Evolutionary conservation across 2,113 vertebrate species (phyloP).

Genomic region (Lagopus leucura): DNA sequence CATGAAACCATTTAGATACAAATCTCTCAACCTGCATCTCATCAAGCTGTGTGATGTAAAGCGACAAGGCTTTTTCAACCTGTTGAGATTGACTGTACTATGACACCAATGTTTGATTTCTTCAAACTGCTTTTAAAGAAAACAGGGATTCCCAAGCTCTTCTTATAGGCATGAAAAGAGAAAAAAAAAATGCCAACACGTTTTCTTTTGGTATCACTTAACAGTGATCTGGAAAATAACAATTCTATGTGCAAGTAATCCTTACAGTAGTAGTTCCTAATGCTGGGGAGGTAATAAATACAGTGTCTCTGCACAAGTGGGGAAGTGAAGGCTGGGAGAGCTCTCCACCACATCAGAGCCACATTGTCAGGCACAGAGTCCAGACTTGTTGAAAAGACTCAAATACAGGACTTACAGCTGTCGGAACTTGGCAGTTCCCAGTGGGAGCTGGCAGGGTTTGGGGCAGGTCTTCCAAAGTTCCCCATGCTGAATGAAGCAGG

Average conservation of each 20-base stretch:
- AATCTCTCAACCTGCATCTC: not conserved
- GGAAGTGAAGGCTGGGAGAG: not conserved
- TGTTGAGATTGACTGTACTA: not conserved
- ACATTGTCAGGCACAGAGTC: not conserved
- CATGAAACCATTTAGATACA: constrained; percentile 39
- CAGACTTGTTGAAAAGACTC: not conserved
- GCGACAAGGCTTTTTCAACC: constrained; percentile 25
- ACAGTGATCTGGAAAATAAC: not conserved
- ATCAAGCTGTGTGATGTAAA: not conserved
- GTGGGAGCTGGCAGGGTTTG: not conserved
- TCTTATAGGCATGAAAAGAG: not conserved
- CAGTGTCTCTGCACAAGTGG: not conserved
- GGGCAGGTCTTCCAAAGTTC: not conserved
- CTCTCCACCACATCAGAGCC: not conserved
- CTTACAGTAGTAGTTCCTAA: not conserved
- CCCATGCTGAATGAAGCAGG: not conserved
- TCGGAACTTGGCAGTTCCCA: not conserved
- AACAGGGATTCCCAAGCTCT: not conserved
- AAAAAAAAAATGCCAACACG: not conserved
- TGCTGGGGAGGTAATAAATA: not conserved
- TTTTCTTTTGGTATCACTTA: not conserved
- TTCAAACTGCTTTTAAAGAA: not conserved
- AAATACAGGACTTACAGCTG: not conserved
- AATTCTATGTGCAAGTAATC: not conserved
- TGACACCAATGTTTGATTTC: not conserved